Evolutionary conservation across 1,140 invertebrate species (phyloP).

Genomic region (Leptinotarsa undecemlineata): DNA sequence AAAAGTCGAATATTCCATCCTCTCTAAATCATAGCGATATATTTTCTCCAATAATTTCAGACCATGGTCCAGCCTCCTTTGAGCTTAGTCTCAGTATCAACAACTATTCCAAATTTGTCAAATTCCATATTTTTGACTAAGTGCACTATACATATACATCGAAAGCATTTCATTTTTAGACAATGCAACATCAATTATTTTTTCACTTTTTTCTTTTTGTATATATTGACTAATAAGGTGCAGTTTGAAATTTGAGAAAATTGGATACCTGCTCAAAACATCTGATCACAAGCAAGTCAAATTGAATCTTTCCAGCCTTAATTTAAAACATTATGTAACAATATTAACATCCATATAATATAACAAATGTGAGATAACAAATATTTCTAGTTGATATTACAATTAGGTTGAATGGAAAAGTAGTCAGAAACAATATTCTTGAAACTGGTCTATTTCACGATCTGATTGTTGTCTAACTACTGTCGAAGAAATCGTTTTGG

Average conservation of each 20-base stretch:
- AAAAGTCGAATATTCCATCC: background rate
- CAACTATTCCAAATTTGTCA: slow-evolving; percentile 29
- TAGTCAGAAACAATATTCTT: background rate
- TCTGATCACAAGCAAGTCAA: slow-evolving; percentile 1
- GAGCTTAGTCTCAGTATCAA: slow-evolving; percentile 34
- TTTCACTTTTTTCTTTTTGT: slow-evolving; percentile 33
- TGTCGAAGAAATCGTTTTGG: background rate
- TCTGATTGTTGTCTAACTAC: background rate
- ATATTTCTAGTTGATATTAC: slow-evolving; percentile 40
- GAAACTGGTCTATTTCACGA: background rate
- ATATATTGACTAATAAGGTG: slow-evolving; percentile 12
- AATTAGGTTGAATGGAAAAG: slow-evolving; percentile 26
- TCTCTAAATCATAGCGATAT: background rate
- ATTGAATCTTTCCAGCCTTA: slow-evolving; percentile 22
- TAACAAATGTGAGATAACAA: slow-evolving; percentile 48
- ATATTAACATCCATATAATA: slow-evolving; percentile 47
- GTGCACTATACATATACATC: slow-evolving; percentile 45
- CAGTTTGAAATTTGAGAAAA: slow-evolving; percentile 7
- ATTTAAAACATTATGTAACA: slow-evolving; percentile 39
- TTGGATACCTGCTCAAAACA: background rate
- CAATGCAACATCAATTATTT: slow-evolving; percentile 37
- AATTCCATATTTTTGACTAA: slow-evolving; percentile 27
- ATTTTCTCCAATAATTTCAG: slow-evolving; percentile 31
- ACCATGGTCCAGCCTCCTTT: slow-evolving; percentile 51
- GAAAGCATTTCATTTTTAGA: slow-evolving; percentile 45